Conservation (phyloP, 2,797 vertebrate genomes). For the Gila robusta region DNA sequence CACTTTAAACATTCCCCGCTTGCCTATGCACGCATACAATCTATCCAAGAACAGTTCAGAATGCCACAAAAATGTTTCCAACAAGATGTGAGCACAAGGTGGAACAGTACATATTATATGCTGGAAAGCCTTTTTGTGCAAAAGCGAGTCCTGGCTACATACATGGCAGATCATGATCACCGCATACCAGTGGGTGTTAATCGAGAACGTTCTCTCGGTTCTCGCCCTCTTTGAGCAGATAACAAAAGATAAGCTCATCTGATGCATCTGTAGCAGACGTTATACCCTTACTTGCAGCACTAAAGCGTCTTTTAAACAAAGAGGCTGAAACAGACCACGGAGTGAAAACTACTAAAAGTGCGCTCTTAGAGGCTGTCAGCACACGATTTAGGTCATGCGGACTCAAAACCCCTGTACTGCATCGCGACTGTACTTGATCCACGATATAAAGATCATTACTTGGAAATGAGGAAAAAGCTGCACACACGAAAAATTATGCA, state of each 20-base stretch:
- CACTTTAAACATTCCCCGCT: too few species aligned
- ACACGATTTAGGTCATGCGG: conserved; percentile 12
- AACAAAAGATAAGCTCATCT: conserved; percentile 47
- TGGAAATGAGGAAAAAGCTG: conserved; percentile 4
- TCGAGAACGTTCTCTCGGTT: conserved; percentile 43
- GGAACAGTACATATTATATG: too few species aligned
- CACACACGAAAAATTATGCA: too few species aligned
- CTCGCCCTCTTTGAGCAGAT: conserved; percentile 49
- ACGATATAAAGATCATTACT: conserved; percentile 44
- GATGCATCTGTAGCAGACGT: conserved; percentile 32
- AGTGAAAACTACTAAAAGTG: conserved; percentile 12
- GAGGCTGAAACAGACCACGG: conserved; percentile 37
- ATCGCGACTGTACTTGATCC: conserved; percentile 48
- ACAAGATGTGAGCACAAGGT: too few species aligned
- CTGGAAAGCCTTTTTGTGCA: too few species aligned
- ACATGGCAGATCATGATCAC: too few species aligned
- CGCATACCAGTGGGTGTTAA: conserved; percentile 8
- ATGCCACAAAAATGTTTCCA: too few species aligned
- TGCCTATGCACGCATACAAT: too few species aligned
- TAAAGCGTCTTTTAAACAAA: conserved; percentile 34
- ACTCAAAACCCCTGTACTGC: conserved; percentile 37
- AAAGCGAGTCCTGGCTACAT: too few species aligned
- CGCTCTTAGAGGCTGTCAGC: conserved; percentile 13
- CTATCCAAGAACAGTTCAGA: too few species aligned
- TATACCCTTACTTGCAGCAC: conserved; percentile 1